A percentile compares a stretch with the other conserved stretches of the same genome.
Conservation (phyloP, 2,888 invertebrate genomes). For the Dinocampus coccinellae region DNA sequence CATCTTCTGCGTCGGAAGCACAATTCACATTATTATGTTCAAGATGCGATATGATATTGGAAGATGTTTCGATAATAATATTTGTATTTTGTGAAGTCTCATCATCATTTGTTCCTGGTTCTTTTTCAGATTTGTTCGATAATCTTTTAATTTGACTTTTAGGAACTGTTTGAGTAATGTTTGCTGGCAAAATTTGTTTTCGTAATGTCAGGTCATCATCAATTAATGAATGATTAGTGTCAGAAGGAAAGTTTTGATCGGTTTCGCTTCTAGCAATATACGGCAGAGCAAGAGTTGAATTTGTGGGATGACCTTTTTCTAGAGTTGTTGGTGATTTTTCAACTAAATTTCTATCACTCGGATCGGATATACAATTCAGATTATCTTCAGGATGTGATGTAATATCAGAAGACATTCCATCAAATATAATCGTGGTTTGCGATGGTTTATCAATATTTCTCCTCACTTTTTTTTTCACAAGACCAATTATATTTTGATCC, state of each 20-base stretch:
- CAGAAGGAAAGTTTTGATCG: background rate
- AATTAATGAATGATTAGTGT: background rate
- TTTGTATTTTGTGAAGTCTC: background rate
- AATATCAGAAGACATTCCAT: background rate
- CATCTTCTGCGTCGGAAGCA: too few species aligned
- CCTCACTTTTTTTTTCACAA: background rate
- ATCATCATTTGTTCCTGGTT: background rate
- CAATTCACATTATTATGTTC: too few species aligned
- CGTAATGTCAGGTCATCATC: background rate
- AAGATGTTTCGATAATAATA: background rate
- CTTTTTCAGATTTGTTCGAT: background rate
- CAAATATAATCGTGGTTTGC: background rate
- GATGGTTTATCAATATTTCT: background rate
- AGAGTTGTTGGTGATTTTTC: background rate
- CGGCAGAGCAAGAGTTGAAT: background rate
- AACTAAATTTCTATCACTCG: background rate
- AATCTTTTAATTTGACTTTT: too few species aligned
- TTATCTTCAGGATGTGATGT: background rate
- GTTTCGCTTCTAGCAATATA: background rate
- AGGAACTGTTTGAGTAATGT: background rate
- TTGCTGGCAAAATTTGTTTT: background rate
- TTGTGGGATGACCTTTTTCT: background rate
- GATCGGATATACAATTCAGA: background rate
- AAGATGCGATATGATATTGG: background rate
- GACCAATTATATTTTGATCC: background rate